phyloP scores from a whole-genome alignment of 2,113 vertebrate species.

The Tragulus kanchil region DNA sequence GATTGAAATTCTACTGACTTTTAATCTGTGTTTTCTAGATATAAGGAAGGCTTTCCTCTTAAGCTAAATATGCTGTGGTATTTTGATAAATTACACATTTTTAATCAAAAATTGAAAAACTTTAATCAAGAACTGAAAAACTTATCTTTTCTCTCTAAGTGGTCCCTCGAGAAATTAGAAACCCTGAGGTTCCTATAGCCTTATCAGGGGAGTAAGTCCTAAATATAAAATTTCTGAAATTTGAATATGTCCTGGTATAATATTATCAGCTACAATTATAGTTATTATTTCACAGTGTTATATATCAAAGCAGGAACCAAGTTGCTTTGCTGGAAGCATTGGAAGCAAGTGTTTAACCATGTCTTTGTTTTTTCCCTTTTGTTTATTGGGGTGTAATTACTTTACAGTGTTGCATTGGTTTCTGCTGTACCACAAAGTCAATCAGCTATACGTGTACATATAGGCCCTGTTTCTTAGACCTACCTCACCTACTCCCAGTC shows the following conservation, averaged over 20 bases:
- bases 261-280: background rate
- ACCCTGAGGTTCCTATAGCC: background rate
- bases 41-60: background rate
- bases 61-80: background rate
- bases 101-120: background rate
- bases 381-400: background rate
- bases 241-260: background rate
- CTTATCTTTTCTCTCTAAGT: background rate
- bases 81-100: background rate
- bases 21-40: background rate
- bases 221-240: background rate
- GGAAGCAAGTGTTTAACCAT: background rate
- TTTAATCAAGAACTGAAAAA: background rate
- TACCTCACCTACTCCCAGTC: background rate
- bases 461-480: background rate
- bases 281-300: background rate
- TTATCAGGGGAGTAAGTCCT: background rate
- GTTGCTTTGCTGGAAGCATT: background rate
- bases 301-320: background rate
- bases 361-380: background rate
- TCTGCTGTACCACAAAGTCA: background rate
- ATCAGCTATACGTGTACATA: background rate
- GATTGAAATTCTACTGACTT: background rate
- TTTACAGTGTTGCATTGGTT: background rate
- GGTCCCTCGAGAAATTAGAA: background rate